Evolutionary conservation across 2,113 vertebrate species (phyloP), one percentile per base, ranked within the genome.

Genomic region (Odontesthes bonariensis): DNA sequence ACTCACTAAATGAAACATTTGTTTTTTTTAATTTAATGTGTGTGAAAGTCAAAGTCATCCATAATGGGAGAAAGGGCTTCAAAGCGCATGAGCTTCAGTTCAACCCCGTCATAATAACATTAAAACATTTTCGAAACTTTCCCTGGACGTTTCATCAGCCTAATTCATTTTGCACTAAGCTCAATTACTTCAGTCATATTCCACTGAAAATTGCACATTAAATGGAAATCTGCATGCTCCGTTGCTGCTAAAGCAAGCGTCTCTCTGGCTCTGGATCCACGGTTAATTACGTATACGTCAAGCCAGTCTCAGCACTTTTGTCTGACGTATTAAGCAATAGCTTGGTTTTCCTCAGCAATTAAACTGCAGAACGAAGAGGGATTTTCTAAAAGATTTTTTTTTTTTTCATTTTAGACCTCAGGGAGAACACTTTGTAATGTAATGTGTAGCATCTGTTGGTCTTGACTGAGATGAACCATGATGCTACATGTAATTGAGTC

Each of bases 171-270:
- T 78, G 68, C 65, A 57, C 59, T 71, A 71, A 79, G 59, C 81
- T 84, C 47, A 79, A 84, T 85, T 77, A 79, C 81, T 75, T 82
- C 62, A 77, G 70, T 86, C 64, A 72, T 79, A 86, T 88, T 86
- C 75, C 73, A 33, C 69, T 59, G 65, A 84, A 87, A 87, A 86
- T 56, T 79, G 73, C 70, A 86, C 61, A 64, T 82, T 73, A 78
- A 86, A 77, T 73, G 3, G 38, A 75, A 89, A 82, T 85, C 81
- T 86, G 56, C 67, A 65, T 23, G 67, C 64, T 77, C 60, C 31
- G 35, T 82, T 82, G 55, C 61, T 65, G 69, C 51, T 79, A 42
- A 65, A 58, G 77, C 69, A 63, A 53, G 56, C 55, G 38, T 70
- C 60, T 72, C 2, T 12, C 27, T 22, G 8, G 54, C 77, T 79